Conservation (phyloP, 2,888 invertebrate species). For the Metallyticus violacea region DNA sequence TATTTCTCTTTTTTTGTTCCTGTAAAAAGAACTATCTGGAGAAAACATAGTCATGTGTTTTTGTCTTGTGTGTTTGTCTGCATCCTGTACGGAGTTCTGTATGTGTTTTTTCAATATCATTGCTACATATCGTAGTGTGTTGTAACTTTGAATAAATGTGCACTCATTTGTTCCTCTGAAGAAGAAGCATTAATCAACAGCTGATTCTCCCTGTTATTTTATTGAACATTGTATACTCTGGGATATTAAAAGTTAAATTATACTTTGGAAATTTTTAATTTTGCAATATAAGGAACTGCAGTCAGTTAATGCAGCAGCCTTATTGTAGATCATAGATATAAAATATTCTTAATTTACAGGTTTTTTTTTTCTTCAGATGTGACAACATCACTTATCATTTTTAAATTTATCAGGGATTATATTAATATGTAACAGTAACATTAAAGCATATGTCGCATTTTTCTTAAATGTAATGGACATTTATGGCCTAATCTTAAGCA, state of each 20-base stretch:
- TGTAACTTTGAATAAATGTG: not conserved
- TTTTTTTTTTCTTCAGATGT: too few relatives aligned
- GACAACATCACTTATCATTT: too few relatives aligned
- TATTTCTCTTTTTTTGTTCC: not conserved
- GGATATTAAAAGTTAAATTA: not conserved
- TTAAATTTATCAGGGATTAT: too few relatives aligned
- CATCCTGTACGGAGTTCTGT: not conserved
- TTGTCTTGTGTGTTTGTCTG: not conserved
- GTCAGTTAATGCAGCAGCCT: not conserved
- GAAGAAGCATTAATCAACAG: not conserved
- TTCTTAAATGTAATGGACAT: too few relatives aligned
- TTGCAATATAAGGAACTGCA: not conserved
- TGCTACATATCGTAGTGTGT: conserved; percentile 8
- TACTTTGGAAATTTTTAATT: not conserved
- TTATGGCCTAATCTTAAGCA: too few relatives aligned
- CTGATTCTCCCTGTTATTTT: not conserved
- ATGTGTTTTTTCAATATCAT: not conserved
- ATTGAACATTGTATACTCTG: not conserved
- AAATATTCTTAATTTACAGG: too few relatives aligned
- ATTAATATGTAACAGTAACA: not conserved
- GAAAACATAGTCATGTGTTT: not conserved
- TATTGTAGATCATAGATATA: too few relatives aligned
- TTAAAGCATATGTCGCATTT: not conserved
- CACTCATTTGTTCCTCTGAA: not conserved
- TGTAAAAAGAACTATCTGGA: not conserved